Percentiles rank a stretch among this genome's conserved stretches.
phyloP scores from a whole-genome alignment of 2,888 invertebrate genomes.

The Dusona sp. region DNA sequence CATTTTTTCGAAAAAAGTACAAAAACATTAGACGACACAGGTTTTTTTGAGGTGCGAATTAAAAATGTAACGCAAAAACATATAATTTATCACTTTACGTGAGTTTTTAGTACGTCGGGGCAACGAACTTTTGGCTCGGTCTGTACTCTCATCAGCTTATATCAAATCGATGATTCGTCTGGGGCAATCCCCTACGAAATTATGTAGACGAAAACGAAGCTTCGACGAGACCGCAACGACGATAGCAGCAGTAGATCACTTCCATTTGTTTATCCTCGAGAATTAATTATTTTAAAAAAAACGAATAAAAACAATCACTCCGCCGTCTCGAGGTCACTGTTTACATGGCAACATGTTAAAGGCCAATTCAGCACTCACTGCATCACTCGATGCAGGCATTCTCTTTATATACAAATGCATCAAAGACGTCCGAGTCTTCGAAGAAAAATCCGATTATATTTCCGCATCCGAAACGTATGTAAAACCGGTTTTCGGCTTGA shows the following conservation, averaged over 20 bases:
- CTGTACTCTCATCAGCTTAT: slow-evolving; percentile 29
- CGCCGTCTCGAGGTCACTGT: not conserved
- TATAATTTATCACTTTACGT: not conserved
- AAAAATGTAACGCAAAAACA: too few relatives aligned
- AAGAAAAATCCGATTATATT: slow-evolving; percentile 40
- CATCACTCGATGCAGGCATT: not conserved
- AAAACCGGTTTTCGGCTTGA: slow-evolving; percentile 52
- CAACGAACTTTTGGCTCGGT: slow-evolving; percentile 8
- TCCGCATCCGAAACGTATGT: slow-evolving; percentile 24
- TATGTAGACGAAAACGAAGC: not conserved
- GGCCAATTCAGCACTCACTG: not conserved
- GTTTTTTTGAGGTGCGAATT: not conserved
- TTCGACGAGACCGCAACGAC: not conserved
- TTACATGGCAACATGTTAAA: not conserved
- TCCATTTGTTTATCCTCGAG: not conserved
- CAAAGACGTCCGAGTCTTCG: not conserved
- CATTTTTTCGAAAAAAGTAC: not conserved
- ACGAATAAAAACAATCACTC: not conserved
- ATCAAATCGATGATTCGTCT: slow-evolving; percentile 42
- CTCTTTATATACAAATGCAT: not conserved
- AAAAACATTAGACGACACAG: not conserved
- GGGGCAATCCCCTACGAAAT: not conserved
- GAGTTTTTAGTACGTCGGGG: not conserved
- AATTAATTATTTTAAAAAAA: not conserved
- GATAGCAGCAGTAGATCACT: not conserved